Base-by-base conservation (phyloP, 2,888 invertebrate species). In the Helleia helle region DNA sequence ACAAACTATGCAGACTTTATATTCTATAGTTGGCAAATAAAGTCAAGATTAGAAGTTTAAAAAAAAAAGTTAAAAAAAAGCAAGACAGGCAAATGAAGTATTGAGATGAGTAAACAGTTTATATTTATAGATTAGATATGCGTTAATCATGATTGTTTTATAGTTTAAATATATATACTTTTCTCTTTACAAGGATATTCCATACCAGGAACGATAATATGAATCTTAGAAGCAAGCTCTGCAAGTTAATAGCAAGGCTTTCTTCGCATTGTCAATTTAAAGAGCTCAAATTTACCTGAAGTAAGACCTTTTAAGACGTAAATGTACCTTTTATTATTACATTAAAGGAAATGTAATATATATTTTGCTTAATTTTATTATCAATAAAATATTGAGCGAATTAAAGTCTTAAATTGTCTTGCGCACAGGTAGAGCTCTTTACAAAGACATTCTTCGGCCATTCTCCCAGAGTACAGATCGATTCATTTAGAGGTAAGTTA, bases 401-500 rank as follows among this genome's bases (percentile, higher is more conserved):
- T 65, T 48, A 68, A 57, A 60, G 71, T 72, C 72, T 74, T 69
- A 66, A 69, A 68, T 65, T 69, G 61, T 79, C 76, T 71, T 71
- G 53, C 55, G 67, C 54, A 48, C 54, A 48, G 75, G 49, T 59
- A 56, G 62, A 60, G 60, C 59, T 62, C 57, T 65, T 59, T 62
- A 56, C 55, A 59, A 50, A 58, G 58, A 56, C 43, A 44, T 42
- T 49, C 50, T 52, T 55, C 67, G 40, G 44, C 46, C 62, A 65
- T 69, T 72, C 58, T 69, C 65, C 71, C 42, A 42, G 42, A 40
- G 29, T 27, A 51, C 49, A 14, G 27, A n/a, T n/a, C n/a, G n/a
- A n/a, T 28, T 8, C 22, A 25, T 37, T n/a, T 41, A 31, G 29
- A 30, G 45, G 56, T 55, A 50, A 54, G 55, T 53, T 11, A 14